Evolutionary conservation across 2,113 vertebrate species (phyloP).

Genomic region (Oncorhynchus tshawytscha): DNA sequence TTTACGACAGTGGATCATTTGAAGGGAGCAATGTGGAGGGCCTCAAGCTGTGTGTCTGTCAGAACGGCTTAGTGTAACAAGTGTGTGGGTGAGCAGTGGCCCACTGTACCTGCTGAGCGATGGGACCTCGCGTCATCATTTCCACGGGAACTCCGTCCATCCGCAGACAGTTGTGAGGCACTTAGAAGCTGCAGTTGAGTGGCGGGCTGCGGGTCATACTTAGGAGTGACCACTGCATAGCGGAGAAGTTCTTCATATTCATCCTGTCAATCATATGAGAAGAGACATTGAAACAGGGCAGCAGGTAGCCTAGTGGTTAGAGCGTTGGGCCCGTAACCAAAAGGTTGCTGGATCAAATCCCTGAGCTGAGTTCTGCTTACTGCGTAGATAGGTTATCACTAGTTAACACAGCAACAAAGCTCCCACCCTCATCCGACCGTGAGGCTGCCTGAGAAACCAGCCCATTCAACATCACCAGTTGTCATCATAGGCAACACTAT

Average conservation of each 20-base stretch:
- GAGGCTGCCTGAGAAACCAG: no score
- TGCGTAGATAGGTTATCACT: not conserved
- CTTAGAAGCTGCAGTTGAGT: slow-evolving; percentile 49
- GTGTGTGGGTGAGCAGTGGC: not conserved
- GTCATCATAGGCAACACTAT: no score
- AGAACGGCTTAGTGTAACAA: slow-evolving; percentile 28
- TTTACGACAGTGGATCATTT: slow-evolving; percentile 45
- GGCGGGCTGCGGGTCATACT: slow-evolving; percentile 61
- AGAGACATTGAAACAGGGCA: not conserved
- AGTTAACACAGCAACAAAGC: not conserved
- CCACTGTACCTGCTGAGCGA: slow-evolving; percentile 63
- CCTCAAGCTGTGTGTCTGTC: slow-evolving; percentile 30
- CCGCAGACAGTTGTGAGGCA: slow-evolving; percentile 52
- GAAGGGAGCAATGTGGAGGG: slow-evolving; percentile 23
- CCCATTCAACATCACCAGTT: no score
- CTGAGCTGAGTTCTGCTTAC: not conserved
- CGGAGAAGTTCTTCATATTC: slow-evolving; percentile 89
- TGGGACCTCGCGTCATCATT: slow-evolving; percentile 49
- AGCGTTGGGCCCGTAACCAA: no score
- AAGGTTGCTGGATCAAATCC: no score
- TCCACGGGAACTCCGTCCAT: slow-evolving; percentile 42
- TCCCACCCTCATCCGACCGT: no score
- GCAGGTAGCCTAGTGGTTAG: no score
- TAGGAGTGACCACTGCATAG: slow-evolving; percentile 80
- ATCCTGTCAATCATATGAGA: slow-evolving; percentile 70